These are phyloP conservation scores for Osmoderma eremita DNA, from an alignment of 2,888 invertebrate species.

Conservation along the genomic window DNA sequence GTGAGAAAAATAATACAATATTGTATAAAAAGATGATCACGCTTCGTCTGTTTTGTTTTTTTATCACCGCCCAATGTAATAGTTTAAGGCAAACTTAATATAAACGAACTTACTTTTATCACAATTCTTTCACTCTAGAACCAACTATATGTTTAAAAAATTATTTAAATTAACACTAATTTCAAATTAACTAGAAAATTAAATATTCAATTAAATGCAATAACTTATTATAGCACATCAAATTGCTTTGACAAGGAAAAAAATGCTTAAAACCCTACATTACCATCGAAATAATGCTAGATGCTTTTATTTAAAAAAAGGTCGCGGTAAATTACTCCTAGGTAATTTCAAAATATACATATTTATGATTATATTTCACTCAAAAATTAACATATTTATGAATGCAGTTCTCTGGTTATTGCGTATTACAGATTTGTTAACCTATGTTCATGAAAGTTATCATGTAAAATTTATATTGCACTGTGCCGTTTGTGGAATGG, in stretches of 20 bases:
- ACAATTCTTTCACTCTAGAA: slow-evolving; percentile 27
- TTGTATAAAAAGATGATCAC: background rate
- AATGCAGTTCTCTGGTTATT: background rate
- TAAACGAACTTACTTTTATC: slow-evolving; percentile 28
- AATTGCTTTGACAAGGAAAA: background rate
- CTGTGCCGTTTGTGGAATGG: no score
- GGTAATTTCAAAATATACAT: no score
- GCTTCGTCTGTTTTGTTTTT: background rate
- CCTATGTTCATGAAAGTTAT: no score
- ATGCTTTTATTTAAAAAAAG: background rate
- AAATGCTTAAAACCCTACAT: background rate
- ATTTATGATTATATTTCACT: no score
- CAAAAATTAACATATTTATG: background rate
- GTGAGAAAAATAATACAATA: background rate
- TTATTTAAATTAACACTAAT: slow-evolving; percentile 6
- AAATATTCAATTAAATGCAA: background rate
- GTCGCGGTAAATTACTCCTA: background rate
- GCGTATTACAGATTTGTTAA: no score
- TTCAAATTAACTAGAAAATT: slow-evolving; percentile 6
- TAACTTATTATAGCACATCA: slow-evolving; percentile 1
- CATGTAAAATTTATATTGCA: no score
- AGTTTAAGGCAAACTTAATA: slow-evolving; percentile 9
- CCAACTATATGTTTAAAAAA: background rate
- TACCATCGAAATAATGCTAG: background rate
- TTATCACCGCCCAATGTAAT: slow-evolving; percentile 10